These are phyloP conservation scores for Pachyrhynchus sulphureomaculatus DNA, from an alignment of 1,140 invertebrate species.

Conservation along the genomic window DNA sequence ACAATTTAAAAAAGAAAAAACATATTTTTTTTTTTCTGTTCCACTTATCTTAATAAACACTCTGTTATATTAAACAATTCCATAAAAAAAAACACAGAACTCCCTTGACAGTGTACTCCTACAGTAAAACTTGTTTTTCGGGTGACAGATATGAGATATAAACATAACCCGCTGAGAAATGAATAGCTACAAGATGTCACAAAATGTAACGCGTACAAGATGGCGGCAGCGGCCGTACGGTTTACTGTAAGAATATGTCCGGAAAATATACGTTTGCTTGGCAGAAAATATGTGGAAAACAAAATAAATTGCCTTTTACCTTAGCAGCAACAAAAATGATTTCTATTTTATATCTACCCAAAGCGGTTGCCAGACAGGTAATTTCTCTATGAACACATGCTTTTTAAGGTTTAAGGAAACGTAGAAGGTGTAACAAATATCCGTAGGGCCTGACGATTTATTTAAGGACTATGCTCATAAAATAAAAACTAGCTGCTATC, in stretches of 20 bases:
- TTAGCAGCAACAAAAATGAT: conserved; percentile 32
- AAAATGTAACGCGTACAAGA: conserved; percentile 39
- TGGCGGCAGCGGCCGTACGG: conserved; percentile 22
- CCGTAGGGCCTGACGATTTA: conserved; percentile 11
- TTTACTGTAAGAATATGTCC: conserved; percentile 21
- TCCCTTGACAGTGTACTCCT: conserved; percentile 6
- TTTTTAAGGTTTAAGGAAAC: conserved; percentile 30
- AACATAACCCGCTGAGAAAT: conserved; percentile 38
- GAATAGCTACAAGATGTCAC: conserved; percentile 39
- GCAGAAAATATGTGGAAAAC: conserved; percentile 31
- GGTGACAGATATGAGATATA: conserved; percentile 33
- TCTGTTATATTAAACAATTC: conserved; percentile 25
- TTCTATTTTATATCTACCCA: conserved; percentile 29
- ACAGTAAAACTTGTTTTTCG: conserved; percentile 21
- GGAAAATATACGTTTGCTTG: conserved; percentile 34
- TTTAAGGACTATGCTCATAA: conserved; percentile 17
- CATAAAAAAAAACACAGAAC: conserved; percentile 9
- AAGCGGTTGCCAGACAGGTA: conserved; percentile 26
- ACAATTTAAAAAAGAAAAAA: too few species aligned
- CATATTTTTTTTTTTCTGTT: not conserved
- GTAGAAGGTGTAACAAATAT: conserved; percentile 24
- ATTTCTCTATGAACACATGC: conserved; percentile 30
- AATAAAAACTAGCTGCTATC: conserved; percentile 12
- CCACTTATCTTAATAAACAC: conserved; percentile 15
- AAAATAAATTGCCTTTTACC: conserved; percentile 34